Base-by-base conservation (phyloP, 1,140 invertebrate species). In the Halesus radiatus region DNA sequence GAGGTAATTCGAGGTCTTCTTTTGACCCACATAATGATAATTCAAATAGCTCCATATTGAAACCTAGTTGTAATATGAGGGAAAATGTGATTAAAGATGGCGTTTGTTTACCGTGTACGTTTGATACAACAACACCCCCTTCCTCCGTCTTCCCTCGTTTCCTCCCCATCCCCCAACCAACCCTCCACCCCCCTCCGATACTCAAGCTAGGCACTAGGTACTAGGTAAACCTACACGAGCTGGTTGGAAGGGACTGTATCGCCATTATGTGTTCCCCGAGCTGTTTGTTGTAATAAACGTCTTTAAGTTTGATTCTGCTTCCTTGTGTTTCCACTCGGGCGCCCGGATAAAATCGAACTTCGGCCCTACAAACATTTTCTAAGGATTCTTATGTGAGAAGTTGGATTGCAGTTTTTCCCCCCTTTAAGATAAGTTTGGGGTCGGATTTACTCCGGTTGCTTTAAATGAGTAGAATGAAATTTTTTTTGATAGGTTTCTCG, bases 341-440 rank as follows among this genome's bases (percentile, higher is more conserved):
- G 78, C 78, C 52, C 68, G 81, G 78, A 78, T 79, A 83, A 83
- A 83, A 83, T 83, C 81, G 81, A 83, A 83, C 76, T 83, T 81
- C 56, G 56, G 79, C 78, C 79, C 79, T 83, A 79, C 66, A 80
- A 83, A 83, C 82, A 83, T 81, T 83, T 83, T 81, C 79, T 80
- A 83, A 77, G 77, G 82, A 83, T 83, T 83, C 82, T 83, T 80
- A 81, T 83, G 82, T 80, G 77, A 77, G 77, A 83, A 83, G 79
- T 83, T 83, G 22, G 73, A 83, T 83, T 83, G 82, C 82, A 83
- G 82, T 79, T 83, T 83, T 80, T 83, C 79, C 77, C 70, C 60
- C 68, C 45, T 52, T 72, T 76, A 32, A 66, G 60, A 77, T 79
- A 83, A 83, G 60, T 83, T 83, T 78, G 58, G 73, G 79, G 75